A percentile compares a stretch with the other conserved stretches of the same genome.
These are phyloP conservation scores for Epinephelus awoara DNA, from an alignment of 2,797 vertebrate genomes.

Conservation along the genomic window DNA sequence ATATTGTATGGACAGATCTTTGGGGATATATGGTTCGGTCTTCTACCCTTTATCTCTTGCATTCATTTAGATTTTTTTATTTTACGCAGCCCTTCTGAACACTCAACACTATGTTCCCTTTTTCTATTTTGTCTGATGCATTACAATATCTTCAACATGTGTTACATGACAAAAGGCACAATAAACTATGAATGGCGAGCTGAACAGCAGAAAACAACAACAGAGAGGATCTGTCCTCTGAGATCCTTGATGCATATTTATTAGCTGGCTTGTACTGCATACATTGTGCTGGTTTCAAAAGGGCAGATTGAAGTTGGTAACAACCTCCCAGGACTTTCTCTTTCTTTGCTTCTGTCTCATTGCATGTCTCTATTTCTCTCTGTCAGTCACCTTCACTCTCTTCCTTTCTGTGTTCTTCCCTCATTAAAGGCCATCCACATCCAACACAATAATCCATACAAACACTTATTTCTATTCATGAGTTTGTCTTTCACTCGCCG, in stretches of 20 bases:
- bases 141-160: constrained; percentile 1
- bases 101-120: neutral
- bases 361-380: constrained; percentile 14
- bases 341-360: constrained; percentile 19
- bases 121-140: constrained; percentile 3
- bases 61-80: neutral
- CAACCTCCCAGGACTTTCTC: constrained; percentile 25
- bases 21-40: neutral
- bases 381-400: constrained; percentile 22
- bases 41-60: neutral
- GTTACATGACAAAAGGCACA: neutral
- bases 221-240: constrained; percentile 18
- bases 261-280: constrained; percentile 18
- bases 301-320: constrained; percentile 15
- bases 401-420: constrained; percentile 26
- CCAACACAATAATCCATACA: constrained; percentile 64
- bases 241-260: constrained; percentile 35
- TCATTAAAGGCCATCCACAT: constrained; percentile 62
- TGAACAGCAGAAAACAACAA: constrained; percentile 37
- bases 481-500: constrained; percentile 59
- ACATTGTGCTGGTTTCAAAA: constrained; percentile 28
- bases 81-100: neutral
- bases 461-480: constrained; percentile 77
- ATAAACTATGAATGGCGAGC: neutral
- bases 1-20: neutral